Evolutionary conservation across 2,797 vertebrate species (phyloP).

Genomic region (Kryptolebias ocellatus): DNA sequence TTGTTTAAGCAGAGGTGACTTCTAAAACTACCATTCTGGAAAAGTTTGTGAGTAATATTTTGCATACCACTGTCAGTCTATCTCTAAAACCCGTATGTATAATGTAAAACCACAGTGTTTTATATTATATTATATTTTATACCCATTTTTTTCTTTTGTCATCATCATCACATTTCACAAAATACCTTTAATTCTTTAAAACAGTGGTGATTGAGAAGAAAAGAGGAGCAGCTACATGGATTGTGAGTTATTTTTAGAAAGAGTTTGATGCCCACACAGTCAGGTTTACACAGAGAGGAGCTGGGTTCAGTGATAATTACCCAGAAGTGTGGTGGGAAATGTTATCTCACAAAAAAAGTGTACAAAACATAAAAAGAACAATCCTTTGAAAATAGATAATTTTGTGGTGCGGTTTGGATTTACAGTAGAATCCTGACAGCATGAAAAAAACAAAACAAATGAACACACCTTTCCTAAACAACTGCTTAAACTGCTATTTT

Average conservation of each 20-base stretch:
- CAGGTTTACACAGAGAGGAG: neutral
- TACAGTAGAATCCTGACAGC: too few species aligned
- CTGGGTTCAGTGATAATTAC: neutral
- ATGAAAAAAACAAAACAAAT: too few species aligned
- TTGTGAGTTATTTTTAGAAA: conserved; percentile 13
- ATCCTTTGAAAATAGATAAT: too few species aligned
- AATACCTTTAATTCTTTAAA: conserved; percentile 13
- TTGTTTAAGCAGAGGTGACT: conserved; percentile 28
- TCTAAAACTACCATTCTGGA: conserved; percentile 26
- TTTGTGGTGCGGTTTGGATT: too few species aligned
- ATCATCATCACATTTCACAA: conserved; percentile 21
- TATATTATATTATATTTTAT: neutral
- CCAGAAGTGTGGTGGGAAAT: neutral
- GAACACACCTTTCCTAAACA: too few species aligned
- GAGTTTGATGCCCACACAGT: neutral
- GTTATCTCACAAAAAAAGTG: neutral
- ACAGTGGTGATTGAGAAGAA: conserved; percentile 1
- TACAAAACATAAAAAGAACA: neutral
- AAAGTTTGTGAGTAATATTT: conserved; percentile 32
- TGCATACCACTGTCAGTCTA: conserved; percentile 11
- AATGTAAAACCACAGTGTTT: conserved; percentile 13
- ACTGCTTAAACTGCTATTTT: too few species aligned
- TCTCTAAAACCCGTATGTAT: neutral
- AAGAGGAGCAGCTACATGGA: neutral
- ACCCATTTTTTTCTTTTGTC: neutral